Evolutionary conservation across 2,888 invertebrate genomes (phyloP), one percentile per base, ranked within the genome.

Genomic region (Tipula confusa): DNA sequence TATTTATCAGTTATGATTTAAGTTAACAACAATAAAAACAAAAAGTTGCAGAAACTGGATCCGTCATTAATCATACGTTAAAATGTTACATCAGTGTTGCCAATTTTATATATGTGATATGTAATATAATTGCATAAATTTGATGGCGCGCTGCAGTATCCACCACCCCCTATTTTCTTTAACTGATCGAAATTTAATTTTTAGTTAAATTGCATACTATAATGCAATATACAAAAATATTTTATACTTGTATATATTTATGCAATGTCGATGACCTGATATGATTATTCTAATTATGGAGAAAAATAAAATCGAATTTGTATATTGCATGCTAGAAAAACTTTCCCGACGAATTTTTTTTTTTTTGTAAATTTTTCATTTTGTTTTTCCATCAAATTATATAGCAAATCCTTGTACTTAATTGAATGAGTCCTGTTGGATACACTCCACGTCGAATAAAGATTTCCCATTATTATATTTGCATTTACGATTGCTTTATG

Each of bases 271-370:
- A 64, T 64, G 64, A 64, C 64, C 64, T 24, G 24, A 64, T 64
- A 64, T 64, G 64, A 64, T 64, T 64, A 64, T 64, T 64, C 64
- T 64, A 64, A 64, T 64, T 64, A 64, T 64, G 64, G 64, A 64
- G 64, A 0, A 64, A 64, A 24, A 24, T 64, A 64, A 24, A 64
- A 64, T 43, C 24, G 18, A 24, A 13, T 7, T 64, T 64, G n/a
- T 43, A 43, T 15, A 64, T 64, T 64, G 64, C 64, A 64, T 64
- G 64, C n/a, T 9, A 64, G 13, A 38, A 18, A 64, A 64, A 64
- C 3, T 64, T 64, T 64, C 18, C 7, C 43, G 43, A 15, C 7
- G 43, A 64, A 64, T 24, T 64, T 24, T 43, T 48, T 24, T 64
- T 4, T 43, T 43, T 9, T 24, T 7, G 24, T 64, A 64, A n/a